These are phyloP conservation scores for Naso thynnoides DNA, from an alignment of 2,797 vertebrate genomes.

Conservation along the genomic window DNA sequence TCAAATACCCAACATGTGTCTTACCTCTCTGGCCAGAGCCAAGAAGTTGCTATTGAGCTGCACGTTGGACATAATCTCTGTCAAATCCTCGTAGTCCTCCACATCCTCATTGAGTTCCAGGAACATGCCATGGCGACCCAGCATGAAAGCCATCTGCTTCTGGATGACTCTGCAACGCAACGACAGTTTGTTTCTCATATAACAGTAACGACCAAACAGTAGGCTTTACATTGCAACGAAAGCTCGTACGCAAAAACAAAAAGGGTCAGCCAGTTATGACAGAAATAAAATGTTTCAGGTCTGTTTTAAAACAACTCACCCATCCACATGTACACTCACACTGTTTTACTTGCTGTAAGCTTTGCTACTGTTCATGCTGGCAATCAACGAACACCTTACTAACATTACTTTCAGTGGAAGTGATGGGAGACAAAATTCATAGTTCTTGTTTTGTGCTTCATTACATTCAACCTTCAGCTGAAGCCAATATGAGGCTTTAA, in stretches of 20 bases:
- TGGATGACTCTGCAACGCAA: conserved; percentile 89
- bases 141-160: conserved; percentile 99
- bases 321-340: background rate
- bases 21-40: conserved; percentile 95
- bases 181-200: background rate
- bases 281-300: background rate
- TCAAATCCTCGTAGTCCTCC: conserved; percentile 97
- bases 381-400: background rate
- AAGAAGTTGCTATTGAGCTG: conserved; percentile 99
- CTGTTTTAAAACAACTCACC: background rate
- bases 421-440: background rate
- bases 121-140: conserved; percentile 97
- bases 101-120: conserved; percentile 97
- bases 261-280: background rate
- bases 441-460: background rate
- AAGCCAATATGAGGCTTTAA: background rate
- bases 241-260: background rate
- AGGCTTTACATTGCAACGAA: background rate
- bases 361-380: background rate
- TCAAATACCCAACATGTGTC: background rate
- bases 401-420: background rate
- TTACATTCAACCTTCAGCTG: background rate
- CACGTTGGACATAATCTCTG: conserved; percentile 99
- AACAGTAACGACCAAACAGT: background rate
- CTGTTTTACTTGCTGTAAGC: background rate